Conservation (phyloP, 2,797 vertebrate genomes). For the Holocentrus rufus region DNA sequence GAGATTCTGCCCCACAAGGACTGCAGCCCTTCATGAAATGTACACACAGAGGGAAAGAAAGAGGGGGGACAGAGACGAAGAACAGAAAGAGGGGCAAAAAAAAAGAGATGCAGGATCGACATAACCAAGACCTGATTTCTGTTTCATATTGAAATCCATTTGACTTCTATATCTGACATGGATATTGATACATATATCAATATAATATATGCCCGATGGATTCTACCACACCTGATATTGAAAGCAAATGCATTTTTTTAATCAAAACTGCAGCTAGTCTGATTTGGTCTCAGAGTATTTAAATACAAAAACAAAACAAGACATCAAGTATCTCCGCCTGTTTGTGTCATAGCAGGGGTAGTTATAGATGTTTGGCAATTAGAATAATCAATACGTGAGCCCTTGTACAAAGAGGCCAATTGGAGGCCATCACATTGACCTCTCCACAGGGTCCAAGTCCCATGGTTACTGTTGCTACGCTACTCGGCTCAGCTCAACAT, state of each 20-base stretch:
- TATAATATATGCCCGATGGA: not conserved
- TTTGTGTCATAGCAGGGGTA: slow-evolving; percentile 24
- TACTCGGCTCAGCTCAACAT: slow-evolving; percentile 60
- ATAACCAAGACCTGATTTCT: not conserved
- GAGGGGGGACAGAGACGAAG: not conserved
- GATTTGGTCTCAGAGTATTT: not conserved
- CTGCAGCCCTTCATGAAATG: slow-evolving; percentile 39
- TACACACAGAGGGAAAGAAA: slow-evolving; percentile 18
- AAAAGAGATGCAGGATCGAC: not conserved
- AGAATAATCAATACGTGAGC: slow-evolving; percentile 62
- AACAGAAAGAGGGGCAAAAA: no score
- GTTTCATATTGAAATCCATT: not conserved
- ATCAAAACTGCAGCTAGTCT: not conserved
- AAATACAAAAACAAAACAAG: slow-evolving; percentile 16
- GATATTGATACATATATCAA: no score
- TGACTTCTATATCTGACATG: no score
- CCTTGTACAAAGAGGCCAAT: slow-evolving; percentile 69
- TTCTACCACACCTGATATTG: not conserved
- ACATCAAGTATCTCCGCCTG: slow-evolving; percentile 3
- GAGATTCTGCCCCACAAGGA: slow-evolving; percentile 62
- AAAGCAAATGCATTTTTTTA: not conserved
- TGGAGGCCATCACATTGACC: slow-evolving; percentile 71
- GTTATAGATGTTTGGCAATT: slow-evolving; percentile 55
- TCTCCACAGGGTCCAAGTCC: slow-evolving; percentile 72
- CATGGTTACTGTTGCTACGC: slow-evolving; percentile 77